Conservation (phyloP, 2,113 vertebrate genomes). For the zebrafish (Danio rerio) region DNA sequence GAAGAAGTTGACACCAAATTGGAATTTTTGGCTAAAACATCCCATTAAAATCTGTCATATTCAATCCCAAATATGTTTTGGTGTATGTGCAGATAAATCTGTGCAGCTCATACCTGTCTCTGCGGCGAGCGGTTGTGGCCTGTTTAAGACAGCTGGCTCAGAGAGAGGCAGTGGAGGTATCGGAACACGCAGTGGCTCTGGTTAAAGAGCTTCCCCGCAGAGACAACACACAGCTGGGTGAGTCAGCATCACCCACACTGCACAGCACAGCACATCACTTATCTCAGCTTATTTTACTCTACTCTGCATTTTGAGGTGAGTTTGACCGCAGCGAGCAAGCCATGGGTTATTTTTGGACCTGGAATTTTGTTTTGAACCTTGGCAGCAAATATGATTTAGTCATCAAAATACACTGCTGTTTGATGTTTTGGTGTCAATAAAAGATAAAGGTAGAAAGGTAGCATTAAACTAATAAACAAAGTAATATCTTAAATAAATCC, state of each 20-base stretch:
- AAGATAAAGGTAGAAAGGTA: no score
- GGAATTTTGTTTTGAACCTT: background rate
- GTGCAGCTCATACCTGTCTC: slow-evolving; percentile 84
- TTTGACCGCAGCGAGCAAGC: background rate
- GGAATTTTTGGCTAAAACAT: no score
- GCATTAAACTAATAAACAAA: no score
- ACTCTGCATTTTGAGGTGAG: background rate
- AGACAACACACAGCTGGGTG: slow-evolving; percentile 83
- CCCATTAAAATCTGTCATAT: background rate
- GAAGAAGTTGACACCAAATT: no score
- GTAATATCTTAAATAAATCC: no score
- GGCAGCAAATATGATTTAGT: background rate
- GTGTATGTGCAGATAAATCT: slow-evolving; percentile 84
- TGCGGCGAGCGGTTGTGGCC: slow-evolving; percentile 86
- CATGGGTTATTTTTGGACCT: background rate
- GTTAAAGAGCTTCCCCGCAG: slow-evolving; percentile 81
- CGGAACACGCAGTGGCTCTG: slow-evolving; percentile 83
- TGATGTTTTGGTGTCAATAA: background rate
- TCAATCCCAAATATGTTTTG: slow-evolving; percentile 15
- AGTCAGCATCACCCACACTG: slow-evolving; percentile 21
- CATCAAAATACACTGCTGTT: background rate
- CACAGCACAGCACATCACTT: background rate
- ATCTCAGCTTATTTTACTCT: background rate
- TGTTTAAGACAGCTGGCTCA: slow-evolving; percentile 91
- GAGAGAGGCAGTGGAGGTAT: slow-evolving; percentile 87